Percentiles rank a stretch among this genome's conserved stretches.
phyloP scores from a whole-genome alignment of 2,888 invertebrate species.

The Teleiodes luculella region DNA sequence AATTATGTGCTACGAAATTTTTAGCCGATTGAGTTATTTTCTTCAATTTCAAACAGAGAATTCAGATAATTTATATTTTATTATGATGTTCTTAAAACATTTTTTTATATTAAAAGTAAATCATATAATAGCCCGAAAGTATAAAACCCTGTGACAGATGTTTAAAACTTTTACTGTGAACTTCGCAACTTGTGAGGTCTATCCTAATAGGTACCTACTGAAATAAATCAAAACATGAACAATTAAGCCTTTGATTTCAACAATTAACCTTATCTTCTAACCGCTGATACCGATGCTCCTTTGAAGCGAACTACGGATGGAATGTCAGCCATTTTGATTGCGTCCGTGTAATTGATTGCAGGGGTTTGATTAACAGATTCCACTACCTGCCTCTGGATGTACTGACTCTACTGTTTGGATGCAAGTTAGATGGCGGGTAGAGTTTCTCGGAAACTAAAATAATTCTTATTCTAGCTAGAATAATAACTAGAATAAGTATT shows the following conservation, averaged over 20 bases:
- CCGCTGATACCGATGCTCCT: conserved; percentile 29
- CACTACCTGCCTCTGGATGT: conserved; percentile 29
- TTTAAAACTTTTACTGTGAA: not conserved
- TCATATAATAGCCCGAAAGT: no score
- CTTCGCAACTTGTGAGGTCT: not conserved
- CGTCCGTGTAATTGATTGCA: conserved; percentile 64
- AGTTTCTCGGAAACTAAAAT: no score
- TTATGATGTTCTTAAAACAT: no score
- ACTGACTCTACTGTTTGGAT: not conserved
- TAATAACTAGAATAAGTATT: no score
- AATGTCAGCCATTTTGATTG: conserved; percentile 71
- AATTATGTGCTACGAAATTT: no score
- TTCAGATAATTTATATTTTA: no score
- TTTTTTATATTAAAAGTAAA: no score
- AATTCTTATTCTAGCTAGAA: no score
- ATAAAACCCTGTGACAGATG: no score
- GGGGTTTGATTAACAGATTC: conserved; percentile 72
- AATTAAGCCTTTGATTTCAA: conserved; percentile 11
- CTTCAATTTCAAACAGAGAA: no score
- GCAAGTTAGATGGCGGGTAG: not conserved
- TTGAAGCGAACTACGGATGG: conserved; percentile 53
- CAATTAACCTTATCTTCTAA: conserved; percentile 16
- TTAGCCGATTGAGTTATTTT: no score
- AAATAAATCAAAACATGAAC: conserved; percentile 10
- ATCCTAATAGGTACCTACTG: not conserved